These are phyloP conservation scores for Protobothrops mucrosquamatus DNA, from an alignment of 2,113 vertebrate species.

Conservation along the genomic window DNA sequence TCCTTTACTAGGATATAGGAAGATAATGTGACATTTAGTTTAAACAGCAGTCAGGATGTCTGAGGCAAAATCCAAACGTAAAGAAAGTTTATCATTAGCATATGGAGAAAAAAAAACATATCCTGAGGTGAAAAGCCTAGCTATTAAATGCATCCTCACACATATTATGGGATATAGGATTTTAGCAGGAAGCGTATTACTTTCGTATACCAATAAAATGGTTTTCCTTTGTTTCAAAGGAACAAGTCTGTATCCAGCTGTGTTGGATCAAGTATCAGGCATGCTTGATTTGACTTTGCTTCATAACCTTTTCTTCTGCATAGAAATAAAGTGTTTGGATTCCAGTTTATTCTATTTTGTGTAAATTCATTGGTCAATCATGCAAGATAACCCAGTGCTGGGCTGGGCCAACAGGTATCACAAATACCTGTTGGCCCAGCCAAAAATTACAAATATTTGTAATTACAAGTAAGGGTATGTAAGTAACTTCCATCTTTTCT, in stretches of 20 bases:
- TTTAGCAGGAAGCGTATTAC: background rate
- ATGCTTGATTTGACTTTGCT: background rate
- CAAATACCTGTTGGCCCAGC: background rate
- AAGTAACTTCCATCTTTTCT: background rate
- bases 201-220: background rate
- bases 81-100: background rate
- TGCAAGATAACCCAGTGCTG: background rate
- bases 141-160: background rate
- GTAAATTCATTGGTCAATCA: background rate
- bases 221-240: background rate
- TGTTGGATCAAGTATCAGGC: background rate
- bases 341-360: background rate
- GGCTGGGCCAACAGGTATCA: background rate
- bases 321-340: background rate
- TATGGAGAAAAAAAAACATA: background rate
- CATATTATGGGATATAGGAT: background rate
- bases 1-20: background rate
- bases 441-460: background rate
- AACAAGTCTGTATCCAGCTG: background rate
- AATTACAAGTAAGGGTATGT: background rate
- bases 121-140: background rate
- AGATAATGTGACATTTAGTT: background rate
- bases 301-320: background rate
- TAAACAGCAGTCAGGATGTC: background rate
- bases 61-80: background rate